Percentiles rank a stretch among this genome's conserved stretches.
phyloP scores from a whole-genome alignment of 2,888 invertebrate genomes.

The Phania funesta region DNA sequence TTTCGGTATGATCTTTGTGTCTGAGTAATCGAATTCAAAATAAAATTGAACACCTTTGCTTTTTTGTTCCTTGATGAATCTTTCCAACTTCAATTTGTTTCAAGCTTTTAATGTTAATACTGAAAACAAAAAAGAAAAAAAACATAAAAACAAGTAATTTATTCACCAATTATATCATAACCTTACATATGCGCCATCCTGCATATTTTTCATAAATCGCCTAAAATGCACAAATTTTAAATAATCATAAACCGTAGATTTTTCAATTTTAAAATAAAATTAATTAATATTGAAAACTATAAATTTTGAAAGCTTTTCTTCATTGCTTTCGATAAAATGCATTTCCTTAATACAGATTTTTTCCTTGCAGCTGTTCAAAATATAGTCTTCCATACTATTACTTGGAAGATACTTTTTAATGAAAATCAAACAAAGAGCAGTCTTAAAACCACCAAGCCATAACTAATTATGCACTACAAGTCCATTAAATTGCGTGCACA shows the following conservation, averaged over 20 bases:
- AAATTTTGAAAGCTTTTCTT: constrained; percentile 27
- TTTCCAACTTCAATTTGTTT: too few relatives aligned
- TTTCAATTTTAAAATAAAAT: not conserved
- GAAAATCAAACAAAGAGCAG: constrained; percentile 35
- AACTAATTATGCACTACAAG: constrained; percentile 46
- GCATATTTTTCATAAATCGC: too few relatives aligned
- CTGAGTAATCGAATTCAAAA: too few relatives aligned
- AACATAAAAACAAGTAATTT: too few relatives aligned
- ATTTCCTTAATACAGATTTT: constrained; percentile 30
- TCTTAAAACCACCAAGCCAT: constrained; percentile 42
- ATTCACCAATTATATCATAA: too few relatives aligned
- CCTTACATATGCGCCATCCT: too few relatives aligned
- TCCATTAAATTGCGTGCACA: constrained; percentile 2
- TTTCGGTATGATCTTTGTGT: too few relatives aligned
- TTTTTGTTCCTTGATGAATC: too few relatives aligned
- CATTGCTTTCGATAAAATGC: constrained; percentile 16
- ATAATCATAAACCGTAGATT: constrained; percentile 8
- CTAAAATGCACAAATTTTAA: not conserved
- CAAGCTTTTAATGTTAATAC: too few relatives aligned
- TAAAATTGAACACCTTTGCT: too few relatives aligned
- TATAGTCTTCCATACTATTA: not conserved
- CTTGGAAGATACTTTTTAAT: not conserved
- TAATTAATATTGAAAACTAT: not conserved
- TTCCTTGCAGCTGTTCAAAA: not conserved
- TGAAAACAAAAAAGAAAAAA: too few relatives aligned